Evolutionary conservation across 2,888 invertebrate genomes (phyloP), one percentile per base, ranked within the genome.

Genomic region (Taenaris catops): DNA sequence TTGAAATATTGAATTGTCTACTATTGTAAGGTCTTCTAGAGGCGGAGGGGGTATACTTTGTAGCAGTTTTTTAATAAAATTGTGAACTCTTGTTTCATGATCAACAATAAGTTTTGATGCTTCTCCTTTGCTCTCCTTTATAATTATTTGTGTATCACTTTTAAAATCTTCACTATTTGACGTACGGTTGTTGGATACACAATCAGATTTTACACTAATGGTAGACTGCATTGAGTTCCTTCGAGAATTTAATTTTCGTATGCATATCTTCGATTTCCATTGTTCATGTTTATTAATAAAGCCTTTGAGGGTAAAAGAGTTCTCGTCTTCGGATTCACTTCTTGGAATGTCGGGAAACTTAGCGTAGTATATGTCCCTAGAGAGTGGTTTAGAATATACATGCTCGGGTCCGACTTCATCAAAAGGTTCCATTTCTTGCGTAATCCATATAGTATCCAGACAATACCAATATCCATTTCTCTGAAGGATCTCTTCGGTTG

Each of bases 281-380:
- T 79, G 66, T 20, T 53, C 49, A 38, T 81, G 72, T 56, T 83
- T 84, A 12, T 38, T 58, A 49, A 51, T 55, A 50, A 84, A 84
- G 16, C 80, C 83, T 14, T 53, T 64, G 3, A 83, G 44, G 26
- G 71, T 74, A 19, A 81, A 42, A 1, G 80, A 68, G 36, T 61
- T 73, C 44, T 84, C 84, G 14, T 83, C 86, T 33, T 86, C 86
- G 0, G 84, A 84, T 54, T 83, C 83, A 46, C 86, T 84, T 56
- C 83, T 62, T 1, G 73, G 70, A 61, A 86, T 80, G 24, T 84
- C 83, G 1, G 83, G 83, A 43, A 63, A 64, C 44, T 69, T 80
- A 0, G 76, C 58, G 40, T 86, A 83, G 38, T 84, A 86, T 8
- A 66, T 50, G 40, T 84, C 86, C 53, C 72, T 72, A 7, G 83